These are phyloP conservation scores for Camarhynchus parvulus DNA, from an alignment of 2,113 vertebrate species.

Conservation along the genomic window DNA sequence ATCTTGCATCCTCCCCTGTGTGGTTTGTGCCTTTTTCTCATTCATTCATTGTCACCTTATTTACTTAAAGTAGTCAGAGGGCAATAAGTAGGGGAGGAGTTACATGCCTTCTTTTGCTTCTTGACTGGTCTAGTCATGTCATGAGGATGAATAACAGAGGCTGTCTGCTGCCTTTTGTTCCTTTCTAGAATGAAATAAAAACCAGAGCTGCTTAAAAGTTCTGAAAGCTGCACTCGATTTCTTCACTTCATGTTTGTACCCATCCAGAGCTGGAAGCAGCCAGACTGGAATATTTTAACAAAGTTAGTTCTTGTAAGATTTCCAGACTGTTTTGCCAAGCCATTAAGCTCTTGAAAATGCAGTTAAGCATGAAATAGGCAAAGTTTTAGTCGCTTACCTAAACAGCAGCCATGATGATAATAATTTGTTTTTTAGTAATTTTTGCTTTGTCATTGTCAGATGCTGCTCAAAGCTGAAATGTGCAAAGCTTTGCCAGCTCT, in stretches of 20 bases:
- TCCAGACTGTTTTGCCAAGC: conserved; percentile 45
- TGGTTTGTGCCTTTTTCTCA: background rate
- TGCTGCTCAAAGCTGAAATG: conserved; percentile 23
- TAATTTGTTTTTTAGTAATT: background rate
- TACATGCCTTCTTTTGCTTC: background rate
- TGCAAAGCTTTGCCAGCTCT: background rate
- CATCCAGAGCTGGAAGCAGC: conserved; percentile 32
- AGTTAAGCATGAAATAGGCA: conserved; percentile 47
- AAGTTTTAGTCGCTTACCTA: conserved; percentile 50
- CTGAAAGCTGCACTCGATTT: conserved; percentile 15
- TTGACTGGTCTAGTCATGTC: conserved; percentile 19
- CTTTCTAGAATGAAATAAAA: conserved; percentile 42
- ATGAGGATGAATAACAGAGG: conserved; percentile 50
- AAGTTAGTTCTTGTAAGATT: conserved; percentile 49
- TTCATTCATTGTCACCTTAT: background rate
- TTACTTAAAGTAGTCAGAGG: conserved; percentile 2
- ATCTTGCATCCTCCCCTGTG: background rate
- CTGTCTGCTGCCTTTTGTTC: conserved; percentile 34
- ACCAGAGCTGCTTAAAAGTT: conserved; percentile 26
- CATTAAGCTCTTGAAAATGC: conserved; percentile 39
- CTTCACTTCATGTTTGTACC: conserved; percentile 19
- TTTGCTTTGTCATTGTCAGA: conserved; percentile 48
- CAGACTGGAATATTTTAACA: conserved; percentile 32
- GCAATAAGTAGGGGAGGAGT: conserved; percentile 9
- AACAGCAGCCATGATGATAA: background rate